Conservation (phyloP, 92 coral and sea anemone genomes). For the Chrysogorgia sp. region DNA sequence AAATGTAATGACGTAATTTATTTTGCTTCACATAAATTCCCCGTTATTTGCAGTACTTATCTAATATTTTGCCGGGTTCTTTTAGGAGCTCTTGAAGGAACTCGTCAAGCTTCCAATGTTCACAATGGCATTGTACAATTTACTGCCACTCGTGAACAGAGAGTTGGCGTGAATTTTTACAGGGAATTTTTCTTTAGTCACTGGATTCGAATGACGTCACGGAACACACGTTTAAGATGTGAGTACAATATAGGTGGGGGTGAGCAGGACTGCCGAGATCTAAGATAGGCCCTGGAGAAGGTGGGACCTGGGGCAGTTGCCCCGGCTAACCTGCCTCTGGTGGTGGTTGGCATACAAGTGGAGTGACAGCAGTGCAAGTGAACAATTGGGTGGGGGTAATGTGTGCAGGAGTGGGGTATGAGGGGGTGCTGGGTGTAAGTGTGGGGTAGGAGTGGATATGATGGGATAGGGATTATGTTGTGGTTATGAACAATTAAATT, state of each 20-base stretch:
- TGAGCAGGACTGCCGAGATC: not conserved
- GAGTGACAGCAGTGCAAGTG: too few relatives aligned
- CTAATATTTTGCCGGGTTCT: not conserved
- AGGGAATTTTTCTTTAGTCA: not conserved
- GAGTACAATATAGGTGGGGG: not conserved
- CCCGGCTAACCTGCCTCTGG: too few relatives aligned
- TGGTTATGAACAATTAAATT: too few relatives aligned
- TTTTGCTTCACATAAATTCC: not conserved
- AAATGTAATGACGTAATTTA: not conserved
- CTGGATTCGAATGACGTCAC: conserved; percentile 28
- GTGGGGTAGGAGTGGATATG: too few relatives aligned
- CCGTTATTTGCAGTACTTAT: not conserved
- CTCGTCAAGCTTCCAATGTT: not conserved
- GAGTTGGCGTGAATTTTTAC: not conserved
- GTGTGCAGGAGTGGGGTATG: too few relatives aligned
- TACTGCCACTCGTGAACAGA: not conserved
- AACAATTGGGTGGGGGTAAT: too few relatives aligned
- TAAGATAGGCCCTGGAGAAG: too few relatives aligned
- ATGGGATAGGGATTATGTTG: too few relatives aligned
- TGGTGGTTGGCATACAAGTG: too few relatives aligned
- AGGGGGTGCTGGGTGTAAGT: too few relatives aligned
- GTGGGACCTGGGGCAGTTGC: too few relatives aligned
- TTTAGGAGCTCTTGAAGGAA: not conserved
- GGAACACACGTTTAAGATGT: conserved; percentile 46
- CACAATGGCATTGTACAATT: not conserved